Evolutionary conservation across 2,888 invertebrate genomes (phyloP).

Genomic region (Dicranocentrus wangi): DNA sequence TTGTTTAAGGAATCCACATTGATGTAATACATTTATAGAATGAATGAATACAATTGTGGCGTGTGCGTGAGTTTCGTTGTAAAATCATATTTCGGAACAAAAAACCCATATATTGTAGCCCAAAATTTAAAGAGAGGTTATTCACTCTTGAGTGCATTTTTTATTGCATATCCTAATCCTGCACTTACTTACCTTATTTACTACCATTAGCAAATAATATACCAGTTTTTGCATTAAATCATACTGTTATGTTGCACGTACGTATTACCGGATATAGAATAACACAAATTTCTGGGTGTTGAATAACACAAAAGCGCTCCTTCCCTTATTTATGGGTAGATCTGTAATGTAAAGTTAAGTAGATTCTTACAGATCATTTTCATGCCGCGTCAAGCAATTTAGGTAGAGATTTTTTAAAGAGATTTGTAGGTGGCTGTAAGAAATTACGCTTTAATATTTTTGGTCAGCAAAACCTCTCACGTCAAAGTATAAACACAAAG

Average conservation of each 20-base stretch:
- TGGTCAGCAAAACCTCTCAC: background rate
- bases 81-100: no score
- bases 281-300: slow-evolving; percentile 13
- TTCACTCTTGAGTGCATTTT: slow-evolving; percentile 40
- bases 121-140: no score
- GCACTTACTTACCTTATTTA: background rate
- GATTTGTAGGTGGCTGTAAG: background rate
- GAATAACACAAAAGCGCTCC: background rate
- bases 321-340: no score
- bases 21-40: no score
- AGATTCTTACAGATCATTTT: background rate
- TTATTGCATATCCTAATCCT: slow-evolving; percentile 21
- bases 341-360: no score
- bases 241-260: background rate
- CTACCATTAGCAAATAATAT: no score
- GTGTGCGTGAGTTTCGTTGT: no score
- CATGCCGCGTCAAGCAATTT: slow-evolving; percentile 15
- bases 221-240: background rate
- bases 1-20: no score
- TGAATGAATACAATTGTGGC: no score
- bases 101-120: no score
- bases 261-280: background rate
- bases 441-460: background rate
- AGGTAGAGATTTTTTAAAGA: slow-evolving; percentile 2
- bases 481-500: background rate